Base-by-base conservation (phyloP, 2,113 vertebrate species). In the Paraplagusia blochii region DNA sequence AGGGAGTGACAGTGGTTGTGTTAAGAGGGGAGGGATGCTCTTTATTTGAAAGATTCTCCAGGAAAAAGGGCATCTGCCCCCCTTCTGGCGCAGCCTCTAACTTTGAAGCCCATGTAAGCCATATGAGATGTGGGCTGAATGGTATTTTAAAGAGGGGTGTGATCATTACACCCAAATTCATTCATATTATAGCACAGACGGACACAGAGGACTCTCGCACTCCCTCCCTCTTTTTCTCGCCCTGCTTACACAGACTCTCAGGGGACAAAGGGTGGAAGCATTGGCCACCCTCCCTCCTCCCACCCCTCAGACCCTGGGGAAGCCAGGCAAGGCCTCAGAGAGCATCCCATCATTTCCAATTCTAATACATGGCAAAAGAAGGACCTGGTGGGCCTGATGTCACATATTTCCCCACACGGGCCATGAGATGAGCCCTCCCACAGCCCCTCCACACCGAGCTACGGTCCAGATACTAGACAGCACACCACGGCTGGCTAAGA, bases 301-400 rank as follows among this genome's bases (percentile, higher is more conserved):
- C 90, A 29, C 38, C 91, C 89, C 91, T 89, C 88, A 90, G 89
- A 94, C 90, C 91, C 78, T 57, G 47, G 88, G 91, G 90, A 84
- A 93, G 92, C 90, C 92, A 92, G 91, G 92, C 90, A 91, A 90
- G 93, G 92, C 92, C 91, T 93, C 88, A 83, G 68, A 84, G 91
- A 92, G 91, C 93, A 93, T 93, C 74, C 74, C 68, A 95, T 95
- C 94, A 99, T 99, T 96, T 99, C 95, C 96, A 99, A 97, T 97
- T 99, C 95, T 97, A 99, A 99, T 99, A 88, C 83, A 90, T 88
- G 90, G 91, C 88, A 73, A 72, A 79, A 87, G 84, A 81, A 78
- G 84, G 83, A 81, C 76, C 73, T 83, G 84, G 91, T 93, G 93
- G 93, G 94, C 93, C 94, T 92, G 94, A 94, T 96, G 93, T 94